Evolutionary conservation across 2,888 invertebrate genomes (phyloP), one percentile per base, ranked within the genome.

Genomic region (Suillia variegata): DNA sequence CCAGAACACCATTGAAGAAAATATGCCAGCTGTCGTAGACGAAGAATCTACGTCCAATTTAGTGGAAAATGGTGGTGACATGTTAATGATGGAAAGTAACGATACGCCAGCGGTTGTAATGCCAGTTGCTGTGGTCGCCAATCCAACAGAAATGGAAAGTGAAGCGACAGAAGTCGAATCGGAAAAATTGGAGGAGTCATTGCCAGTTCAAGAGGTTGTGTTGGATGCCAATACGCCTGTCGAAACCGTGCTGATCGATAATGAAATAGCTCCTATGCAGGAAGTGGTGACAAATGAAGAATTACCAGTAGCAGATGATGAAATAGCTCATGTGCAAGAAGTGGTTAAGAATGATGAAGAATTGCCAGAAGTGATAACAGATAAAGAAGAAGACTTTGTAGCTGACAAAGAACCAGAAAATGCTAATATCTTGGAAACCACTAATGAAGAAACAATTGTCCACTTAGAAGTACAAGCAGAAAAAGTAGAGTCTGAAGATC

Each of bases 81-180:
- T 78, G 79, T 58, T 78, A 21, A 79, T 79, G 78, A 63, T 77
- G 58, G 78, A 78, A 62, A 74, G 70, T 34, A 75, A 78, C 56
- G 70, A 75, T 58, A 62, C 71, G 31, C 73, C 76, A 1, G 66
- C 64, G 1, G 58, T 76, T 62, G 62, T 64, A 8, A 48, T 70
- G 1, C 54, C 59, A 12, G 54, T 67, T n/a, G 48, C 13, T 2
- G 8, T 49, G 20, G 26, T 10, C 13, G 38, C 13, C 22, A 13
- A n/a, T 38, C 34, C 33, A 18, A 13, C 3, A 15, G 31, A 33
- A 20, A 21, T 12, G 13, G 22, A 4, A 45, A 38, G 42, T 13
- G 24, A 15, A 26, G 10, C 26, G 5, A 26, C 26, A 10, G 12
- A 38, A 38, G n/a, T 38, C 6, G 38, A 10, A 38, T 10, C n/a